Evolutionary conservation across 2,113 vertebrate genomes (phyloP).

Genomic region (Cnemophilus loriae): DNA sequence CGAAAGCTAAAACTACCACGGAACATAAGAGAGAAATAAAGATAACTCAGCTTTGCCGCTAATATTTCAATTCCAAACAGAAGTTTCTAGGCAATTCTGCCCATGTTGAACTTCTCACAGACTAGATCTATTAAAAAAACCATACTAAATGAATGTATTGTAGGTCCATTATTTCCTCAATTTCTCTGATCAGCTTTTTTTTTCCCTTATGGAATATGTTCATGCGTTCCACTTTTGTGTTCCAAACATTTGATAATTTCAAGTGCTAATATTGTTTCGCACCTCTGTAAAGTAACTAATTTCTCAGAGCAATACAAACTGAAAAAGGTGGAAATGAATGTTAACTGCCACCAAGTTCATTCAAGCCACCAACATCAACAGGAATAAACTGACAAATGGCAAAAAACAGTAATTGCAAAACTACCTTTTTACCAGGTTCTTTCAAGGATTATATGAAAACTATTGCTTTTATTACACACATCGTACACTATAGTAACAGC

Average conservation of each 20-base stretch:
- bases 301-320: not conserved
- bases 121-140: not conserved
- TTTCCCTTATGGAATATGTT: accelerated
- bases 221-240: not conserved
- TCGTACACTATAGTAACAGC: not conserved
- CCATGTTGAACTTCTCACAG: not conserved
- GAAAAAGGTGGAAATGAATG: not conserved
- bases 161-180: not conserved
- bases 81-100: not conserved
- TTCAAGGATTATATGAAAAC: not conserved
- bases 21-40: not conserved
- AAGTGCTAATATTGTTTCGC: not conserved
- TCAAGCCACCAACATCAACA: not conserved
- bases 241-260: not conserved
- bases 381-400: not conserved
- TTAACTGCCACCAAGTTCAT: not conserved
- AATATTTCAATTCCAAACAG: not conserved
- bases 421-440: not conserved
- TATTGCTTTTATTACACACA: not conserved
- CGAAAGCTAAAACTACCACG: not conserved
- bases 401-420: not conserved
- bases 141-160: not conserved
- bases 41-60: not conserved
- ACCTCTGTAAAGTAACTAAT: not conserved
- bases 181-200: not conserved